These are phyloP conservation scores for Anthopleura sola DNA, from an alignment of 64 coral and sea anemone genomes.

Conservation along the genomic window DNA sequence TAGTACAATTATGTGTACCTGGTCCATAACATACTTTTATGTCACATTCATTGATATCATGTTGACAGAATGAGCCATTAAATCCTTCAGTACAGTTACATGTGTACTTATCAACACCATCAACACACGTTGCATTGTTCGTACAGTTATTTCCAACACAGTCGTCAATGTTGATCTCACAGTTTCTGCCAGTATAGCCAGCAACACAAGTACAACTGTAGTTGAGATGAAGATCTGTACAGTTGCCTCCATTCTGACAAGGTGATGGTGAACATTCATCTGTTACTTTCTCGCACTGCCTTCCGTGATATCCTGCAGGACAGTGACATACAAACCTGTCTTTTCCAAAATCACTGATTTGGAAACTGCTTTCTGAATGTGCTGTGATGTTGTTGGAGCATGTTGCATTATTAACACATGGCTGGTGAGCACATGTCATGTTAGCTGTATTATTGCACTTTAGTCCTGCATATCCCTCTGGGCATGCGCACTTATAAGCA, in stretches of 20 bases:
- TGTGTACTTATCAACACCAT: slow-evolving; percentile 57
- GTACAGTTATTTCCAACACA: slow-evolving; percentile 62
- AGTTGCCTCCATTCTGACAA: slow-evolving; percentile 67
- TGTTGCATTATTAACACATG: slow-evolving; percentile 68
- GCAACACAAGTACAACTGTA: slow-evolving; percentile 69
- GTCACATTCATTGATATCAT: slow-evolving; percentile 35
- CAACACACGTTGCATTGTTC: slow-evolving; percentile 73
- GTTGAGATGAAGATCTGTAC: slow-evolving; percentile 75
- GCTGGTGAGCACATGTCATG: slow-evolving; percentile 80
- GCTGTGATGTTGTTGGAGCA: slow-evolving; percentile 55
- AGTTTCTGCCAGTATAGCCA: slow-evolving; percentile 66
- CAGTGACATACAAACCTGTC: slow-evolving; percentile 85
- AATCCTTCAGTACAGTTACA: slow-evolving; percentile 73
- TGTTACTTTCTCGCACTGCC: slow-evolving; percentile 64
- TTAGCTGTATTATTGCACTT: slow-evolving; percentile 77
- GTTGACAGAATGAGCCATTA: slow-evolving; percentile 69
- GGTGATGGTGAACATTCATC: slow-evolving; percentile 70
- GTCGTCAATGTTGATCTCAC: slow-evolving; percentile 75
- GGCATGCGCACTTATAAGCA: slow-evolving; percentile 59
- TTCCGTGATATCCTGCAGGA: slow-evolving; percentile 62
- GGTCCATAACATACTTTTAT: neutral
- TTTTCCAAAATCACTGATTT: slow-evolving; percentile 72
- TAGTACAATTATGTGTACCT: slow-evolving; percentile 6
- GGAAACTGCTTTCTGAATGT: slow-evolving; percentile 16
- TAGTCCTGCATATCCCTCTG: slow-evolving; percentile 62